Percentiles rank a stretch among this genome's conserved stretches.
These are phyloP conservation scores for Loris lydekkerianus DNA, from an alignment of 2,797 vertebrate genomes.

Conservation along the genomic window DNA sequence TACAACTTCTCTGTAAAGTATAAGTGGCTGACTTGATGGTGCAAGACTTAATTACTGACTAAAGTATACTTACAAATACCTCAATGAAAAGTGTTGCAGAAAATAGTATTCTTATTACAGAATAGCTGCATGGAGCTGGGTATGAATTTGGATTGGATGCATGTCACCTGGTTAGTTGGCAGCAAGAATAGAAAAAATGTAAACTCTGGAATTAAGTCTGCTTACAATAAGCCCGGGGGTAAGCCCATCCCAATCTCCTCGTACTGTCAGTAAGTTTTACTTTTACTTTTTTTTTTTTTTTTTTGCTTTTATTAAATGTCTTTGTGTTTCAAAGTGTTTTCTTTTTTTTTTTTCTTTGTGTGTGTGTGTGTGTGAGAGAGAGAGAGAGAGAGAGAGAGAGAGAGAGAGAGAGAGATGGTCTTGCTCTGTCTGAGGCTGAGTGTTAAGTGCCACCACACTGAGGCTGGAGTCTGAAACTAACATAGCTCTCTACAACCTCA, in stretches of 20 bases:
- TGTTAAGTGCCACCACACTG: neutral
- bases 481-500: neutral
- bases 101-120: neutral
- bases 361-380: no score
- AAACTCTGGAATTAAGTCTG: neutral
- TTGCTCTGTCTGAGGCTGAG: neutral
- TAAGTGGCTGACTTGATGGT: neutral
- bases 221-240: neutral
- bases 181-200: neutral
- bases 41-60: slow-evolving; percentile 42
- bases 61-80: slow-evolving; percentile 22
- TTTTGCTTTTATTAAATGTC: neutral
- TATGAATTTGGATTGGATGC: neutral
- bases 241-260: neutral
- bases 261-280: slow-evolving; percentile 25
- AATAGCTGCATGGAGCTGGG: neutral
- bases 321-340: slow-evolving; percentile 28
- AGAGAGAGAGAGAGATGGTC: neutral
- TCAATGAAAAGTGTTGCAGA: neutral
- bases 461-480: neutral
- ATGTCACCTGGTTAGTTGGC: neutral
- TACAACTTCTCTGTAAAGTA: slow-evolving; percentile 40
- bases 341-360: no score
- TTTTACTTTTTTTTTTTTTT: neutral
- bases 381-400: no score